Percentiles rank a stretch among this genome's conserved stretches.
These are phyloP conservation scores for Teleogryllus occipitalis DNA, from an alignment of 1,140 invertebrate genomes.

Conservation along the genomic window DNA sequence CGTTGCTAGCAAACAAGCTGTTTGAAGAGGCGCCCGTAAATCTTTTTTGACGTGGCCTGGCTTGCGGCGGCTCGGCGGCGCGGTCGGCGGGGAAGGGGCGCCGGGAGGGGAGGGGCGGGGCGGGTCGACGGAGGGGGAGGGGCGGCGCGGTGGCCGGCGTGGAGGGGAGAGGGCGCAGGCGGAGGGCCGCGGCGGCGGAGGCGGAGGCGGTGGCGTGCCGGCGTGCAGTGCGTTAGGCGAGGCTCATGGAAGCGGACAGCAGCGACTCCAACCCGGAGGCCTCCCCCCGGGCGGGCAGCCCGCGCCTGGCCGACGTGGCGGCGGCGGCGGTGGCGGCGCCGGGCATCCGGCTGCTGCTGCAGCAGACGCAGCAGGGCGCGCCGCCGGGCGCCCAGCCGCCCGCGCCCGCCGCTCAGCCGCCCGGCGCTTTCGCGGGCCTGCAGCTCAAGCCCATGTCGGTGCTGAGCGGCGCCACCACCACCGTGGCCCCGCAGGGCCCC, in stretches of 20 bases:
- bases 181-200: constrained; percentile 12
- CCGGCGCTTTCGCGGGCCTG: constrained; percentile 14
- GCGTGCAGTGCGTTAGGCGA: not conserved
- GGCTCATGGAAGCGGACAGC: constrained; percentile 4
- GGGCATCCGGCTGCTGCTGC: constrained; percentile 16
- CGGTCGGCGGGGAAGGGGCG: not conserved
- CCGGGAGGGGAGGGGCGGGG: not conserved
- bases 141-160: not conserved
- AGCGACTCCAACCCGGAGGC: constrained; percentile 9
- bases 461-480: constrained; percentile 9
- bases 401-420: not conserved
- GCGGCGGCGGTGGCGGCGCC: constrained; percentile 2
- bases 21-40: constrained; percentile 17
- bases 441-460: constrained; percentile 16
- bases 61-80: not conserved
- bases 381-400: too few species aligned
- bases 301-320: not conserved
- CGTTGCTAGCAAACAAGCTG: constrained; percentile 21
- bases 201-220: not conserved
- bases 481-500: constrained; percentile 6
- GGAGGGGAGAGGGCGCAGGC: constrained; percentile 10
- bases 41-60: constrained; percentile 21
- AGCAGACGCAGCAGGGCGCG: not conserved
- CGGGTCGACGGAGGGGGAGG: not conserved
- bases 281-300: not conserved